These are phyloP conservation scores for Anhinga rufa DNA, from an alignment of 2,113 vertebrate species.

Conservation along the genomic window DNA sequence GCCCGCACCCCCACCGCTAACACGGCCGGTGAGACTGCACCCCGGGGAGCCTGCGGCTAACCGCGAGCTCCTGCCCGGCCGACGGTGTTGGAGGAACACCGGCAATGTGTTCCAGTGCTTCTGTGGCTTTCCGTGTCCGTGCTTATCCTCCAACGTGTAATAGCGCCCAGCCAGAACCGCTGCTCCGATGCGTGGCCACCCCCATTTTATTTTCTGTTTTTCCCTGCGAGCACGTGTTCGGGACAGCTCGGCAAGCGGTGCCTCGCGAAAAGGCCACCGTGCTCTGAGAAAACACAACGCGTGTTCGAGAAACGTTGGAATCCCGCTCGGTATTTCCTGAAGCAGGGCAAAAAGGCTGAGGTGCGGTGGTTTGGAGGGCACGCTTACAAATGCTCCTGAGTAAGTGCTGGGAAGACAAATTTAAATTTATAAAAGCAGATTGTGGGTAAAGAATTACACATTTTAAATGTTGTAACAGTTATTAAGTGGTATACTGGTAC, in stretches of 20 bases:
- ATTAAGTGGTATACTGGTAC: constrained; percentile 67
- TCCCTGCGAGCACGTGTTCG: neutral
- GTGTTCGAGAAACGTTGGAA: neutral
- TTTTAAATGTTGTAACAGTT: constrained; percentile 69
- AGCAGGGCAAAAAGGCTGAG: neutral
- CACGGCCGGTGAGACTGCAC: neutral
- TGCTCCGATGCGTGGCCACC: neutral
- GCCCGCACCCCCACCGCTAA: too few species aligned
- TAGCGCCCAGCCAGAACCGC: neutral
- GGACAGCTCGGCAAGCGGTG: neutral
- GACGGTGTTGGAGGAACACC: neutral
- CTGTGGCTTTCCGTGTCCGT: neutral
- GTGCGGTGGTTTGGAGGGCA: neutral
- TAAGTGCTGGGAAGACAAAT: neutral
- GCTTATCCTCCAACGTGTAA: neutral
- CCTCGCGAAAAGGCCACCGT: neutral
- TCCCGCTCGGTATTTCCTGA: neutral
- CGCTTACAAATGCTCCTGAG: neutral
- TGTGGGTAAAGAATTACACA: constrained; percentile 52
- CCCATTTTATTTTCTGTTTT: too few species aligned
- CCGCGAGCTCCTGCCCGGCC: neutral
- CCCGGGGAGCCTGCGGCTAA: neutral
- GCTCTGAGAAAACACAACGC: neutral
- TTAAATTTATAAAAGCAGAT: constrained; percentile 63
- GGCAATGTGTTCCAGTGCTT: neutral